Percentiles rank a stretch among this genome's conserved stretches.
Evolutionary conservation across 2,888 invertebrate genomes (phyloP).

Genomic region (Lasioglossum oenotherae): DNA sequence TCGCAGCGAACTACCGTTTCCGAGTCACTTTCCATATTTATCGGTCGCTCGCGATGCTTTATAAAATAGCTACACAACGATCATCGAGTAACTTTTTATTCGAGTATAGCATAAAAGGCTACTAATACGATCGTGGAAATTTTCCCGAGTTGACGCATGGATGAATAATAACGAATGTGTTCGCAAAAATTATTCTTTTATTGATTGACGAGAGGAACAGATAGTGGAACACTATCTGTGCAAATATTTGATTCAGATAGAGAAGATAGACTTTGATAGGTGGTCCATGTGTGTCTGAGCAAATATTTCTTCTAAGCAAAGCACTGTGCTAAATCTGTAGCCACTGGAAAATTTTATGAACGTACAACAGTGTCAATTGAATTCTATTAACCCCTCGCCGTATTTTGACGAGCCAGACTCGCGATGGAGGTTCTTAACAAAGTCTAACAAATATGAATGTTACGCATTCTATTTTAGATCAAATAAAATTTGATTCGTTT

Average conservation of each 20-base stretch:
- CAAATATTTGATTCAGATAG: background rate
- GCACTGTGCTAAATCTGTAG: background rate
- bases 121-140: background rate
- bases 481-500: too few species aligned
- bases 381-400: background rate
- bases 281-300: background rate
- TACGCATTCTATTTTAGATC: too few species aligned
- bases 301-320: background rate
- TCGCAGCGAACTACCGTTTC: conserved; percentile 10
- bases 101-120: background rate
- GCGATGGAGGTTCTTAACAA: too few species aligned
- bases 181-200: background rate
- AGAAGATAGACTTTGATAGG: background rate
- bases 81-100: background rate
- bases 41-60: background rate
- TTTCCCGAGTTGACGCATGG: background rate
- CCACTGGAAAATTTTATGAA: background rate
- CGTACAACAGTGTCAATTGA: background rate
- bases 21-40: background rate
- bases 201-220: background rate
- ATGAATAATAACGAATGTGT: background rate
- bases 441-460: too few species aligned
- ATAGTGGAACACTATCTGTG: background rate
- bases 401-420: too few species aligned
- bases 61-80: background rate